Evolutionary conservation across 2,888 invertebrate genomes (phyloP), one percentile per base, ranked within the genome.

Genomic region (Heliconius sara): DNA sequence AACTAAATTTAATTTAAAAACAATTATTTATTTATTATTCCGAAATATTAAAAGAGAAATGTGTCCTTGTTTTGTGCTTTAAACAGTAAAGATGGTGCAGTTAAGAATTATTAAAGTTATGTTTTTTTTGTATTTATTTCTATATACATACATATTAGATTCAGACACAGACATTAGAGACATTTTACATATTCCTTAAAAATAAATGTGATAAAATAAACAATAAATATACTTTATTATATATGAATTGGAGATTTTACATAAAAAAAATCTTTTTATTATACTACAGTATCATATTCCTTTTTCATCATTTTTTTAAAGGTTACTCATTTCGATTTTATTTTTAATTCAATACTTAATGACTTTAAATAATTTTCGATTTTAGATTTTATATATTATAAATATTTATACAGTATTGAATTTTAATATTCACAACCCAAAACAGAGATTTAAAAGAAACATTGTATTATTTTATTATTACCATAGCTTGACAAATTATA

Each of bases 81-180:
- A 73, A 72, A 73, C 57, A 57, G 73, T 73, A 60, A n/a, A 73
- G 34, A 25, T 57, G 57, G 73, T 73, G 73, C 73, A 39, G 25
- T 73, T 34, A 60, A 73, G 30, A 57, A 47, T 7, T 70, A 13
- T 25, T 27, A 25, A 65, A 13, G 16, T 13, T 19, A 16, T 27
- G 7, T 65, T 27, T 65, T 65, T 25, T 16, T 27, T 27, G 27
- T 65, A 6, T 65, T 16, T 5, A 27, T 16, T 27, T 27, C 2
- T 65, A 63, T 25, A 25, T 27, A 27, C 25, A 27, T 65, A 27
- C 65, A 65, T 25, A 65, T 65, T 5, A 6, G 5, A 68, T 68
- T 68, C 39, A 34, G 16, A 68, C 39, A 68, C n/a, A n/a, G n/a
- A n/a, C n/a, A n/a, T n/a, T n/a, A n/a, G n/a, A 34, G 16, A 68